Conservation (phyloP, 2,797 vertebrate species). For the Huso huso region DNA sequence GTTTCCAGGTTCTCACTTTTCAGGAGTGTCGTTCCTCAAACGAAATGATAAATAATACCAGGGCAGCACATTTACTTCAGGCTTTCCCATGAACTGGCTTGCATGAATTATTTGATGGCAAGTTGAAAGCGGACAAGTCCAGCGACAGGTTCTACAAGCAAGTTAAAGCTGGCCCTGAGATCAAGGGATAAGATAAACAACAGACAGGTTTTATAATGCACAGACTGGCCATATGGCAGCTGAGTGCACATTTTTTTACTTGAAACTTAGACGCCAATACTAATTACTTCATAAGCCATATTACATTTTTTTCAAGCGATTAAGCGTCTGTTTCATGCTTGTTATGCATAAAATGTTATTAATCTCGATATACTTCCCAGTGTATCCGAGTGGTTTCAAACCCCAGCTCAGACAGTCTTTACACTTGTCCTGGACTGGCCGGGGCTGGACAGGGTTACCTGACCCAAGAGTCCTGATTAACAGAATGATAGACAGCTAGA, state of each 20-base stretch:
- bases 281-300: not conserved
- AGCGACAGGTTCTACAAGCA: not conserved
- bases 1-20: too few relatives aligned
- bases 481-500: too few relatives aligned
- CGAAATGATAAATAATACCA: too few relatives aligned
- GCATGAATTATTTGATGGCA: too few relatives aligned
- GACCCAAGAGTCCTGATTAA: too few relatives aligned
- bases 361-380: conserved; percentile 2
- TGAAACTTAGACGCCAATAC: not conserved
- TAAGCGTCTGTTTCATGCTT: conserved; percentile 2
- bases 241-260: not conserved
- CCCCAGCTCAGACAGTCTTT: not conserved
- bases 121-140: not conserved
- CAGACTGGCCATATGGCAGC: conserved; percentile 14
- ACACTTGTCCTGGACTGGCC: not conserved
- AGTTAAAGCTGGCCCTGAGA: not conserved
- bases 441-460: too few relatives aligned
- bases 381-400: not conserved
- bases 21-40: too few relatives aligned
- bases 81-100: too few relatives aligned
- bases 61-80: too few relatives aligned
- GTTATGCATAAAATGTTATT: conserved; percentile 8
- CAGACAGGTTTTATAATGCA: too few relatives aligned
- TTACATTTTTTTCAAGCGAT: not conserved
- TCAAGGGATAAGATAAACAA: not conserved